Base-by-base conservation (phyloP, 1,140 invertebrate genomes). In the Coenobita brevimanus region DNA sequence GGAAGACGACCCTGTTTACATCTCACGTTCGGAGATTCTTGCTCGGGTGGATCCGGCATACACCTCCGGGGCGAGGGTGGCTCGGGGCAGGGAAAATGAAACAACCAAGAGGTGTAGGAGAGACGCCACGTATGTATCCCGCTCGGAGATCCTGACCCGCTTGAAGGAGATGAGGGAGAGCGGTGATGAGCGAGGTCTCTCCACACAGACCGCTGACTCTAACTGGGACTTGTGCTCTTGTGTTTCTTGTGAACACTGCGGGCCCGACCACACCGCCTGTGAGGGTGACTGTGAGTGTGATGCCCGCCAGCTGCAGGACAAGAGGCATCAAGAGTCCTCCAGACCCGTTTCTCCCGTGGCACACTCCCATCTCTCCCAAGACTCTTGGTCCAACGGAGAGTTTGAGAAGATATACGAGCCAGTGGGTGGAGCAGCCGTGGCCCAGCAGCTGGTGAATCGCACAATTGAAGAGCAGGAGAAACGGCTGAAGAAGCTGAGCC, bases 351-450 rank as follows among this genome's bases (percentile, higher is more conserved):
- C 76, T 3, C 81, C 76, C 36, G 54, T 33, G 15, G 76, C 54
- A 13, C 33, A 24, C 27, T 89, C 81, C 69, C 76, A 60, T 54
- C 88, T 89, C 82, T 89, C 88, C 57, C 78, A 81, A 67, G 85
- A 88, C 46, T 84, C 89, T 6, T 90, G 89, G 89, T 90, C 89
- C 33, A 85, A 83, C 27, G 82, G 81, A 57, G 90, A 91, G 69
- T 91, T 91, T 64, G 89, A 90, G 71, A 91, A 91, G 62, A 90
- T 89, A 4, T 91, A 90, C 36, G 90, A 91, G 43, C 89, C 90
- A 24, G 69, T 91, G 27, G 50, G 46, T 38, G 73, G 75, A 17
- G 21, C 54, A 10, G 36, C 21, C 10, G 43, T 33, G 4, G n/a
- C 36, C 3, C 30, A 3, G 17, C 69, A 43, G 3, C 80, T 73